Evolutionary conservation across 2,113 vertebrate genomes (phyloP), one percentile per base, ranked within the genome.

Genomic region (Colaptes auratus): DNA sequence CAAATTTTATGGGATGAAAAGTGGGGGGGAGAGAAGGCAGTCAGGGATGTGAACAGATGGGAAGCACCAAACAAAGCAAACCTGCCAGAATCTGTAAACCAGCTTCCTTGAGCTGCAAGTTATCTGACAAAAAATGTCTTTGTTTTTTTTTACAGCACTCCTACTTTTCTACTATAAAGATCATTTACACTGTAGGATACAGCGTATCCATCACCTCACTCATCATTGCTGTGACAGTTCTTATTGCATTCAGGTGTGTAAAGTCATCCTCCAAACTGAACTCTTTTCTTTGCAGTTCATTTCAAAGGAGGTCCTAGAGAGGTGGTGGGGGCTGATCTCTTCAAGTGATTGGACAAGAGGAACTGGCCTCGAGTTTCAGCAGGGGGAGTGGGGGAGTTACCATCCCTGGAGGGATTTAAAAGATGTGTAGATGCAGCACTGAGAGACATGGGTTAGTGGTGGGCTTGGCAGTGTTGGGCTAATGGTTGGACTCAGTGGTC

Each of bases 151-250:
- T 75, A 3, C 61, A 99, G 98, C 96, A 97, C 79, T 98, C 97
- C 3, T 99, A 99, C 97, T 99, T 98, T 90, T 96, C 97, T 61
- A 98, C 97, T 0, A 97, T 99, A 95, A 99, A 98, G 94, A 95
- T 98, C 46, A 97, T 99, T 93, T 99, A 99, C 95, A 99, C 98
- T 1, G 52, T 98, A 12, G 99, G 99, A 6, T 98, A 99, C 66
- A 98, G 99, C 28, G 21, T 98, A 44, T 99, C 99, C 2, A 89
- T 98, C 4, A 92, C 87, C 30, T 97, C 98, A n/a, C 98, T 99
- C 79, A 76, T 93, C 7, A 69, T 98, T 20, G 99, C 99, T 0
- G 98, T 99, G 42, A 35, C 94, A 50, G 98, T 99, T 86, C 98
- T 99, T n/a, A 24, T 98, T 15, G 78, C 98, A 59, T 98, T 99